Percentiles rank a stretch among this genome's conserved stretches.
phyloP scores from a whole-genome alignment of 92 coral and sea anemone species.

The Porites rus region DNA sequence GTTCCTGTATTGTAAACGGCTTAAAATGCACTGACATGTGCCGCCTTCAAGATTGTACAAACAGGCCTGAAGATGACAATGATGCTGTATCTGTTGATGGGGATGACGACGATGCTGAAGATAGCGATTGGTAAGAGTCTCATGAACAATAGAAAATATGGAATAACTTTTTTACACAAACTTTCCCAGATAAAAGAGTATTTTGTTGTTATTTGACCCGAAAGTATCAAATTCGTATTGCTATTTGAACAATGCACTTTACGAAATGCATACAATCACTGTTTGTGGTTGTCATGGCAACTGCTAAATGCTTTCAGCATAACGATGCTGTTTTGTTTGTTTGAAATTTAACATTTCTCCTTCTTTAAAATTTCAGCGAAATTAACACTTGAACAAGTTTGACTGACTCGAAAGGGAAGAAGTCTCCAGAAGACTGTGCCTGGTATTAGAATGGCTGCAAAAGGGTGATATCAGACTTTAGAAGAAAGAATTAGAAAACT shows the following conservation, averaged over 20 bases:
- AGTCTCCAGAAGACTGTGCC: background rate
- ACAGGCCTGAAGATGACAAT: conserved; percentile 28
- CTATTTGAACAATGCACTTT: too few species aligned
- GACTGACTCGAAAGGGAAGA: background rate
- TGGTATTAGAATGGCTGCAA: conserved; percentile 11
- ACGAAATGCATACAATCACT: too few species aligned
- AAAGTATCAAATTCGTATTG: background rate
- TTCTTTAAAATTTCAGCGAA: too few species aligned
- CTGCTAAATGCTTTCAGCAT: too few species aligned
- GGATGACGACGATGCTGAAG: background rate
- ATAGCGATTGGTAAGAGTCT: conserved; percentile 16
- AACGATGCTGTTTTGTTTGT: too few species aligned
- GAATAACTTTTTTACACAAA: conserved; percentile 4
- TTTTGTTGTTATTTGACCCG: background rate
- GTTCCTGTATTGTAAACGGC: conserved; percentile 44
- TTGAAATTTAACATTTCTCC: too few species aligned
- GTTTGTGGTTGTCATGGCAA: too few species aligned
- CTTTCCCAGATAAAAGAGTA: conserved; percentile 1
- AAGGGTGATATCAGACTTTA: conserved; percentile 8
- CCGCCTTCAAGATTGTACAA: conserved; percentile 47
- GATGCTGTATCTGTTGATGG: background rate
- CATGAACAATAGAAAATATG: conserved; percentile 5
- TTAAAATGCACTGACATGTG: conserved; percentile 28
- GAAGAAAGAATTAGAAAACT: conserved; percentile 4
- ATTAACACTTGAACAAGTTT: too few species aligned